A percentile compares a stretch with the other conserved stretches of the same genome.
Conservation (phyloP, 2,888 invertebrate genomes). For the Eupithecia pulchellata region DNA sequence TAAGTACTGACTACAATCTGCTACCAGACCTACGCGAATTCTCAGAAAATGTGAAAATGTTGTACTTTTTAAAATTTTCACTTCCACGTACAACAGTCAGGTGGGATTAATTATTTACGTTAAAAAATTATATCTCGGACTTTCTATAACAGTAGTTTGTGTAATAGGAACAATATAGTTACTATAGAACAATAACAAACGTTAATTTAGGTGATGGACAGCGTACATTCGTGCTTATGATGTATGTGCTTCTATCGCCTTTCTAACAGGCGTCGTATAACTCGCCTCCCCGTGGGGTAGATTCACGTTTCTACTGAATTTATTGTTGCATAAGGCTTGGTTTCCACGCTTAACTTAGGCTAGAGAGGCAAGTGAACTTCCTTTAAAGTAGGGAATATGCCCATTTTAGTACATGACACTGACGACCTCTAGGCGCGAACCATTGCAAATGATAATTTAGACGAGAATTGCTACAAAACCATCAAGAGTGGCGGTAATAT, state of each 20-base stretch:
- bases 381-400: background rate
- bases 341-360: conserved; percentile 6
- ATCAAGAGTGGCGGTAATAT: background rate
- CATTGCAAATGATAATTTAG: background rate
- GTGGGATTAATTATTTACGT: background rate
- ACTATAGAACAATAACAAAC: conserved; percentile 2
- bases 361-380: background rate
- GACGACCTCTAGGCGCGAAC: background rate
- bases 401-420: background rate
- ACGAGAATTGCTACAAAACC: background rate
- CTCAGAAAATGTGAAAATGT: conserved; percentile 7
- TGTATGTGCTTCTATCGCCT: conserved; percentile 35
- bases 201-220: conserved; percentile 29
- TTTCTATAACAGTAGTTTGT: background rate
- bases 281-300: conserved; percentile 44
- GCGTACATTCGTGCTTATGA: conserved; percentile 36
- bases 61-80: conserved; percentile 2
- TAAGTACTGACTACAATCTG: conserved; percentile 22
- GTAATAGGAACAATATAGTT: background rate
- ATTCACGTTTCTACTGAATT: conserved; percentile 51
- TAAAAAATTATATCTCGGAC: background rate
- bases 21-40: background rate
- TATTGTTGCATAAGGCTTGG: conserved; percentile 40
- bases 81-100: background rate
- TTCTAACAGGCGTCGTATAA: conserved; percentile 45